These are phyloP conservation scores for Holocentrus rufus DNA, from an alignment of 2,797 vertebrate genomes.

Conservation along the genomic window DNA sequence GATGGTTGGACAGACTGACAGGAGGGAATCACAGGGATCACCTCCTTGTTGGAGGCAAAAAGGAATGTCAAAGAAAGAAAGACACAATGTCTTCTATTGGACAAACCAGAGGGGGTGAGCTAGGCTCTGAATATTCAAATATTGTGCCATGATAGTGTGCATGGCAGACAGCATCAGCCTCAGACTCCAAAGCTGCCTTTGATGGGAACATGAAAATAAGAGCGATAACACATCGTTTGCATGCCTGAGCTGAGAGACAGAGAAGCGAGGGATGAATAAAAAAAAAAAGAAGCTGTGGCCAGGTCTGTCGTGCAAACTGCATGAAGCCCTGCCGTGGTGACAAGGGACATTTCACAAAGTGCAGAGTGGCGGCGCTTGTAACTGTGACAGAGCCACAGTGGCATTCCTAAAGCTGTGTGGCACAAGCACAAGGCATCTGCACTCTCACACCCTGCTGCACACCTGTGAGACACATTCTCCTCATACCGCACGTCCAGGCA, in stretches of 20 bases:
- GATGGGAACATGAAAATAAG: constrained; percentile 54
- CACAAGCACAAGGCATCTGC: not conserved
- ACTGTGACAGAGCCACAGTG: not conserved
- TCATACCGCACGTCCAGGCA: constrained; percentile 52
- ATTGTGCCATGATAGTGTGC: constrained; percentile 12
- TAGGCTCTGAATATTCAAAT: constrained; percentile 48
- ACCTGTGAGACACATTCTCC: constrained; percentile 69
- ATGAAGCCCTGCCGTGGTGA: not conserved
- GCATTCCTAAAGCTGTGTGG: constrained; percentile 28
- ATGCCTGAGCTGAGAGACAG: constrained; percentile 12
- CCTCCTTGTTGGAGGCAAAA: too few species aligned
- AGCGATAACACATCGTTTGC: constrained; percentile 55
- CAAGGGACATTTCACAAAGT: not conserved
- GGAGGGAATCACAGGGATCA: too few species aligned
- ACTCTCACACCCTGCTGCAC: constrained; percentile 41
- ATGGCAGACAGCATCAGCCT: not conserved
- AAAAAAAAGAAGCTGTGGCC: too few species aligned
- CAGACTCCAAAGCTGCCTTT: not conserved
- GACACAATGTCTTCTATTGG: too few species aligned
- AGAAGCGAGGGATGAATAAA: not conserved
- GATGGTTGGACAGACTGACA: too few species aligned
- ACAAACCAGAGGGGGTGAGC: not conserved
- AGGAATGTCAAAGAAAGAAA: too few species aligned
- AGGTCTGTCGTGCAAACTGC: not conserved
- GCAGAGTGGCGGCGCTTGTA: not conserved